Evolutionary conservation across 2,113 vertebrate genomes (phyloP), one percentile per base, ranked within the genome.

Genomic region (Spea bombifrons): DNA sequence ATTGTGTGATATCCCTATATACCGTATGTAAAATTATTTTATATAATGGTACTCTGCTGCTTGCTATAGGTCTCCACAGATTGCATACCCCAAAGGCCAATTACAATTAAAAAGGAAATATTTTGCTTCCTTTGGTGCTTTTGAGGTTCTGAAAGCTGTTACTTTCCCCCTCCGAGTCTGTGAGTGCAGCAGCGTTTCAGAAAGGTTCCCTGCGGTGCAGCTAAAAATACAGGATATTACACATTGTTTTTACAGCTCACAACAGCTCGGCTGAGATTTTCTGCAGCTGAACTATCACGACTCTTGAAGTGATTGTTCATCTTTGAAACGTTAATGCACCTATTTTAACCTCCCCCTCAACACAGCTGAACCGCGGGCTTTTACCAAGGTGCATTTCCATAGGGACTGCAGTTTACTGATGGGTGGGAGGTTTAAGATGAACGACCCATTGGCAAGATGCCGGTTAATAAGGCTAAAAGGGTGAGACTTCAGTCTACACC

Each of bases 161-260:
- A 46, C 76, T 66, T 71, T 59, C 65, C 69, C 30, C 69, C 69
- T 47, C 53, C 30, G 30, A 70, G 61, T 64, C 5, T 79, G 71
- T 66, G 63, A 63, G 73, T 57, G 44, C 77, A 48, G 76, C 67
- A 64, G 68, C 55, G 50, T 71, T 78, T 78, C 67, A 47, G 77
- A 73, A n/a, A 67, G 63, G 77, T 67, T 73, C 77, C 77, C 77
- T 8, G 77, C 44, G 63, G 77, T 79, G 70, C 50, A 73, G 77
- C 77, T 73, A 79, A 79, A 79, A 79, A 79, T 79, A 79, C 70
- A 66, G 77, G 61, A 79, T 73, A 79, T 73, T 79, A 79, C 77
- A 79, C 77, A 67, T 79, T 79, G 77, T 79, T 79, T 79, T 79
- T 79, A 79, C 70, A 73, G 70, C 70, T 73, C 77, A 73, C 77